Percentiles rank a stretch among this genome's conserved stretches.
Evolutionary conservation across 2,888 invertebrate genomes (phyloP).

Genomic region (Andricus curvator): DNA sequence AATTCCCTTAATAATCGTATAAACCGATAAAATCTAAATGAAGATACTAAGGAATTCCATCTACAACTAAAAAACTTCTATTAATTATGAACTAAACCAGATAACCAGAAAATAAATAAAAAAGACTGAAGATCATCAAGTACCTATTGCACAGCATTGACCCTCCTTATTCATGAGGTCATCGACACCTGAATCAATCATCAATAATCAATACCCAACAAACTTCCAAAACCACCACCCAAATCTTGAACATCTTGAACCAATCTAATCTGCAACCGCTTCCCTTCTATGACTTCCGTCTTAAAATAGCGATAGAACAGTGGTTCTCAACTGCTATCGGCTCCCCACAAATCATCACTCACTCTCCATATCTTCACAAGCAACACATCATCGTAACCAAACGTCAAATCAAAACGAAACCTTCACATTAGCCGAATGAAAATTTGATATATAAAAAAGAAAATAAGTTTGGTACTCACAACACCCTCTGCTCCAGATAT

Average conservation of each 20-base stretch:
- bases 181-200: not conserved
- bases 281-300: constrained; percentile 27
- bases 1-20: too few relatives aligned
- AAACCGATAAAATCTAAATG: too few relatives aligned
- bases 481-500: constrained; percentile 63
- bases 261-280: constrained; percentile 12
- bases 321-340: constrained; percentile 15
- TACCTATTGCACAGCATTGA: not conserved
- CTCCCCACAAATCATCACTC: not conserved
- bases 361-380: not conserved
- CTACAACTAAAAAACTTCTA: not conserved
- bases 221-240: not conserved
- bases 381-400: not conserved
- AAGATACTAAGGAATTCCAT: not conserved
- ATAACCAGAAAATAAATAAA: not conserved
- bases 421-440: not conserved
- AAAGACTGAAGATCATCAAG: not conserved
- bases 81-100: not conserved
- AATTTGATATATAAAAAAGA: not conserved
- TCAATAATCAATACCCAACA: not conserved
- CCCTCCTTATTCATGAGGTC: not conserved
- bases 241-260: not conserved
- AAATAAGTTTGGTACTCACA: constrained; percentile 62
- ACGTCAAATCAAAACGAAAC: not conserved
- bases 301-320: constrained; percentile 17